Conservation (phyloP, 2,113 vertebrate genomes). For the Larimichthys polyactis region DNA sequence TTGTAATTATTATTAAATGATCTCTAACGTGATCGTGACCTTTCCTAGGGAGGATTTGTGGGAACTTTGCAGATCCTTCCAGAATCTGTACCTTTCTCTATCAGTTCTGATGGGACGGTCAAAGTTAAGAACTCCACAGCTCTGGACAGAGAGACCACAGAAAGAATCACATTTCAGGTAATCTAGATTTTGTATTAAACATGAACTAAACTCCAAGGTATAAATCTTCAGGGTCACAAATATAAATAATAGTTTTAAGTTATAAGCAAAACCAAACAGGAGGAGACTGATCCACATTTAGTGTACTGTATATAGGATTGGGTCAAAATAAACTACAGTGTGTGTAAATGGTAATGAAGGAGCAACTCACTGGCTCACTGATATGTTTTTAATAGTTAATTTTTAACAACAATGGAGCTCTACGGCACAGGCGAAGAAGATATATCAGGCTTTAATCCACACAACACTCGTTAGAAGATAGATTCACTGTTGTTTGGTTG, state of each 20-base stretch:
- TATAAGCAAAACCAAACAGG: not conserved
- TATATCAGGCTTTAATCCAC: not conserved
- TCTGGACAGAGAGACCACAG: slow-evolving; percentile 81
- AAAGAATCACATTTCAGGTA: slow-evolving; percentile 79
- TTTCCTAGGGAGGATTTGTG: slow-evolving; percentile 84
- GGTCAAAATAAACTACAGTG: too few species aligned
- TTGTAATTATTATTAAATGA: not conserved
- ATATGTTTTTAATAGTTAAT: not conserved
- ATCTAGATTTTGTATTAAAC: not conserved
- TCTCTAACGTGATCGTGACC: not conserved
- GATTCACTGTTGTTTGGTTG: not conserved
- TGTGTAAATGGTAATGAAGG: too few species aligned
- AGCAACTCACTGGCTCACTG: not conserved
- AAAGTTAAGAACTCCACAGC: slow-evolving; percentile 73
- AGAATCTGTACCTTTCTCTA: slow-evolving; percentile 79
- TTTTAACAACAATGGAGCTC: not conserved
- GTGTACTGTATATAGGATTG: too few species aligned
- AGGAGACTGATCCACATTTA: not conserved
- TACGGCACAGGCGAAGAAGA: not conserved
- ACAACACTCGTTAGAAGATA: not conserved
- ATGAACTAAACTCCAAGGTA: not conserved
- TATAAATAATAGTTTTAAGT: not conserved
- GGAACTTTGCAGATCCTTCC: slow-evolving; percentile 77
- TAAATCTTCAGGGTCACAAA: not conserved
- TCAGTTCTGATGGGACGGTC: slow-evolving; percentile 75